phyloP scores from a whole-genome alignment of 1,140 invertebrate species.

The Tribolium madens region DNA sequence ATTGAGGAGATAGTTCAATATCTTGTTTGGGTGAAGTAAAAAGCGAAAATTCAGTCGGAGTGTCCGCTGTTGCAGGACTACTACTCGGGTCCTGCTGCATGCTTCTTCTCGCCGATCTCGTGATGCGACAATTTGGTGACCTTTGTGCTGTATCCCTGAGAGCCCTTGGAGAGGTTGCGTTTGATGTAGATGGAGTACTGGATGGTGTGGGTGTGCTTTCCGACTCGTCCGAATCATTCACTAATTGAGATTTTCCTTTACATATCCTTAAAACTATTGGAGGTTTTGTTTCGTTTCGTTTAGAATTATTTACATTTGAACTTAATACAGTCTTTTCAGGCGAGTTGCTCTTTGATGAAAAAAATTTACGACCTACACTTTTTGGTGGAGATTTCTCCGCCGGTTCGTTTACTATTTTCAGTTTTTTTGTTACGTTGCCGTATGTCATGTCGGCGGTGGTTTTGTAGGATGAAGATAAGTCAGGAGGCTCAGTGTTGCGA shows the following conservation, averaged over 20 bases:
- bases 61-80: constrained; percentile 62
- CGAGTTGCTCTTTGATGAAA: constrained; percentile 61
- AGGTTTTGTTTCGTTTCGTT: constrained; percentile 70
- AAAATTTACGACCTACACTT: constrained; percentile 59
- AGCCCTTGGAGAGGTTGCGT: constrained; percentile 59
- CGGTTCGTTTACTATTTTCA: constrained; percentile 10
- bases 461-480: constrained; percentile 59
- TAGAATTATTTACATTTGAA: constrained; percentile 62
- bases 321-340: constrained; percentile 63
- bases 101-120: constrained; percentile 60
- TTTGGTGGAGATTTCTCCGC: constrained; percentile 35
- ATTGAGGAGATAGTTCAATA: constrained; percentile 63
- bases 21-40: constrained; percentile 61
- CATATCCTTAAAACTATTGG: constrained; percentile 78
- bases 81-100: constrained; percentile 64
- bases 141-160: constrained; percentile 53
- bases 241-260: constrained; percentile 72
- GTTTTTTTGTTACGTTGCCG: constrained; percentile 52
- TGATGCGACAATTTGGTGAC: constrained; percentile 57
- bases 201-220: constrained; percentile 62
- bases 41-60: constrained; percentile 60
- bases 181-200: constrained; percentile 60
- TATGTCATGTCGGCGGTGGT: constrained; percentile 46
- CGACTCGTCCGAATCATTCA: constrained; percentile 65
- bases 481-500: constrained; percentile 74